These are phyloP conservation scores for Pherbina coryleti DNA, from an alignment of 2,888 invertebrate genomes.

Conservation along the genomic window DNA sequence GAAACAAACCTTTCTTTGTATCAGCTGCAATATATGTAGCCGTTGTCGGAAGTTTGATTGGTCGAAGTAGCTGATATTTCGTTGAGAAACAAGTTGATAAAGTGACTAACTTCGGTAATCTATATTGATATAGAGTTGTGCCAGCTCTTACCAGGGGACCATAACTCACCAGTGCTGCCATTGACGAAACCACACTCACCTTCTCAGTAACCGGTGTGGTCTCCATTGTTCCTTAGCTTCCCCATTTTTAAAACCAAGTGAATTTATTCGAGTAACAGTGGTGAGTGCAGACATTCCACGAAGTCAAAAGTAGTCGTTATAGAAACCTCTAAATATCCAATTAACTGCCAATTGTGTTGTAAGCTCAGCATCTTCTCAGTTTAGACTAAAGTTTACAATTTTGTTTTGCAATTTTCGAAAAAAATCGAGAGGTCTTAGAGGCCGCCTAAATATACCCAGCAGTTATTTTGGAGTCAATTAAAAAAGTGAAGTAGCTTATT, in stretches of 20 bases:
- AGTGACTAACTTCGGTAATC: conserved; percentile 83
- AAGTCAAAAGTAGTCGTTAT: conserved; percentile 78
- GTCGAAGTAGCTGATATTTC: conserved; percentile 69
- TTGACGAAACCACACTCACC: conserved; percentile 77
- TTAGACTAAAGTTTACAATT: conserved; percentile 72
- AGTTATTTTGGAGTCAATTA: too few species aligned
- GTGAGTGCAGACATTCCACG: conserved; percentile 71
- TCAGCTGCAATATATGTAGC: conserved; percentile 72
- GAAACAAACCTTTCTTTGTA: too few species aligned
- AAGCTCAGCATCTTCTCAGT: conserved; percentile 70
- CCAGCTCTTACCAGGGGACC: conserved; percentile 74
- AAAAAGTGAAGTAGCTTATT: too few species aligned
- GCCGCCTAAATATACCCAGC: conserved; percentile 78
- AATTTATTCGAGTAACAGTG: conserved; percentile 76
- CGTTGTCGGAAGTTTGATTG: conserved; percentile 79
- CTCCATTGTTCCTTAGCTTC: conserved; percentile 76
- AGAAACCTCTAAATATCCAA: conserved; percentile 84
- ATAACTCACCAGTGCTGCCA: conserved; percentile 85
- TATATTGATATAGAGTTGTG: conserved; percentile 77
- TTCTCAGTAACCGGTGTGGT: conserved; percentile 72
- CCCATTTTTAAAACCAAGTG: conserved; percentile 88
- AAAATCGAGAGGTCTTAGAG: conserved; percentile 72
- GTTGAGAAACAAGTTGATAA: conserved; percentile 65
- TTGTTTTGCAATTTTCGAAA: conserved; percentile 66
- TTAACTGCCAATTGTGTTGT: conserved; percentile 74